Evolutionary conservation across 2,113 vertebrate species (phyloP).

Genomic region (Sander lucioperca): DNA sequence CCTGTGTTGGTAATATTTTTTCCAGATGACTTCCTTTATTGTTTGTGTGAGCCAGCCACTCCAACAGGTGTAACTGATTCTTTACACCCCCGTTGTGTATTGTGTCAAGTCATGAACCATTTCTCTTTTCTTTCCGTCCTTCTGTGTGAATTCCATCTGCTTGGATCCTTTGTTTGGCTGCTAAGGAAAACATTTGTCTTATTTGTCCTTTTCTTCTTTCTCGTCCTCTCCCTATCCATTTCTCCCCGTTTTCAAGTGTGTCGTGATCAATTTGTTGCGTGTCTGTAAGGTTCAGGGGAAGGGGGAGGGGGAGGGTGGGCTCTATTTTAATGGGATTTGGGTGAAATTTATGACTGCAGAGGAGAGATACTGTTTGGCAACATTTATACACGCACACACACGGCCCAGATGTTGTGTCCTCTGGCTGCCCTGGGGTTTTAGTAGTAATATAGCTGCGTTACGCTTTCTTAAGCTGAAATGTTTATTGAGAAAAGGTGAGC

Average conservation of each 20-base stretch:
- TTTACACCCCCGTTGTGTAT: conserved; percentile 39
- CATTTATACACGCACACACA: conserved; percentile 27
- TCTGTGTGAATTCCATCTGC: conserved; percentile 43
- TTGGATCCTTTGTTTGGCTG: conserved; percentile 51
- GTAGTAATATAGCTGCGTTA: conserved; percentile 33
- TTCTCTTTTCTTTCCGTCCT: conserved; percentile 23
- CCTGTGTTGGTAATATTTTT: conserved; percentile 42
- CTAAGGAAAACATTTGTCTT: conserved; percentile 63
- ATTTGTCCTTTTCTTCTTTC: conserved; percentile 7
- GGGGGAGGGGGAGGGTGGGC: neutral
- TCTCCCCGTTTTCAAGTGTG: conserved; percentile 28
- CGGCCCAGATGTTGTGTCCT: conserved; percentile 78
- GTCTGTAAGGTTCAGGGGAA: conserved; percentile 35
- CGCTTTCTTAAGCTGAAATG: conserved; percentile 52
- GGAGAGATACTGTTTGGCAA: conserved; percentile 67
- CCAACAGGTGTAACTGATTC: conserved; percentile 56
- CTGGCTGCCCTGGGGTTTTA: conserved; percentile 61
- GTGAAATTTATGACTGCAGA: conserved; percentile 56
- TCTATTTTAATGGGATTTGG: conserved; percentile 55
- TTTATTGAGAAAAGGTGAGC: conserved; percentile 64
- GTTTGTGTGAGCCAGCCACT: conserved; percentile 21
- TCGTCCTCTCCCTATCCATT: neutral
- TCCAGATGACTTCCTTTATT: conserved; percentile 49
- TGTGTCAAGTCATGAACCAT: conserved; percentile 40
- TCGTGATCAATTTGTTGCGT: conserved; percentile 65